These are phyloP conservation scores for Enhydra lutris DNA, from an alignment of 2,113 vertebrate species.

Conservation along the genomic window DNA sequence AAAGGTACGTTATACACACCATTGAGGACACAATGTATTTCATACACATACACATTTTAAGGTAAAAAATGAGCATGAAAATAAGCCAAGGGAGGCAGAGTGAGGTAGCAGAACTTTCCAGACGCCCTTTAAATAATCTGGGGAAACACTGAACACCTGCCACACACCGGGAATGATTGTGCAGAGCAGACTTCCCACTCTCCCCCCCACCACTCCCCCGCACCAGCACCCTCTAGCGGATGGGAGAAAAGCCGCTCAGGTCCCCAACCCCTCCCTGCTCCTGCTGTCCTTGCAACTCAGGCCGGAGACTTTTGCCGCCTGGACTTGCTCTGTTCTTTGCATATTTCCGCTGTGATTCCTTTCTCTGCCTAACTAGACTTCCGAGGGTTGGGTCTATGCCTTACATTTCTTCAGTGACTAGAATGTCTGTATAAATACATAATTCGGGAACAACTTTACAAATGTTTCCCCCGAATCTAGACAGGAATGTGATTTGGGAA, in stretches of 20 bases:
- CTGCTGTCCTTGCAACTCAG: no score
- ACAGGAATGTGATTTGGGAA: not conserved
- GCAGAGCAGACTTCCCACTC: not conserved
- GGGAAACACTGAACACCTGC: not conserved
- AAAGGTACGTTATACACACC: not conserved
- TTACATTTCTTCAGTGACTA: not conserved
- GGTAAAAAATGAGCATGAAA: not conserved
- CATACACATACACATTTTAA: not conserved
- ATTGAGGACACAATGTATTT: not conserved
- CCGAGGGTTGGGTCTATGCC: not conserved
- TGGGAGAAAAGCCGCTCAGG: not conserved
- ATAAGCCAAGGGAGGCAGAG: not conserved
- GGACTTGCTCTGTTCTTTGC: not conserved
- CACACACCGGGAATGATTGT: fast-evolving
- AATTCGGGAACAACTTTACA: not conserved
- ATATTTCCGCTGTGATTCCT: not conserved
- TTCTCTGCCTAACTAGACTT: not conserved
- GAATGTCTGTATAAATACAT: not conserved
- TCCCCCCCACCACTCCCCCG: fast-evolving
- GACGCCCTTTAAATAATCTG: not conserved
- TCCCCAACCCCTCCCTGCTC: not conserved
- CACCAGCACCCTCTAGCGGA: not conserved
- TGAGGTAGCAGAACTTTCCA: not conserved
- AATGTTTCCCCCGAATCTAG: not conserved
- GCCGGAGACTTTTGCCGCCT: not conserved